Conservation (phyloP, 2,797 vertebrate genomes). For the Euthynnus affinis region DNA sequence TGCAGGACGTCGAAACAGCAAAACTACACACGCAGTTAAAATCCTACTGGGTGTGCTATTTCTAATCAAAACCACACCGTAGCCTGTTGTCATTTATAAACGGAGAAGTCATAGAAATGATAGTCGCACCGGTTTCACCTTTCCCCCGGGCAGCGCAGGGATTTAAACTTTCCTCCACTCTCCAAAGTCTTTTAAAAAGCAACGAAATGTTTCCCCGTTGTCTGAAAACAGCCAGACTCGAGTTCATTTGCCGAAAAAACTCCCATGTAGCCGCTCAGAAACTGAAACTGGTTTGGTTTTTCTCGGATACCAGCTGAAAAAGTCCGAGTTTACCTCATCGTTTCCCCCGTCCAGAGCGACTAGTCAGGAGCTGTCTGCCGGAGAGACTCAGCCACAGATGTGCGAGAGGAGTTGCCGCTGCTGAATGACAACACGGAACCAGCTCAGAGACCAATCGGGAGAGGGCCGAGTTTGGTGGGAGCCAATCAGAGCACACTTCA, state of each 20-base stretch:
- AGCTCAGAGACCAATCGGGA: slow-evolving; percentile 64
- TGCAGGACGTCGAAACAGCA: not conserved
- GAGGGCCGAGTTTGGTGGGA: not conserved
- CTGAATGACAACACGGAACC: slow-evolving; percentile 52
- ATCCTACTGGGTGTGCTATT: rapidly evolving
- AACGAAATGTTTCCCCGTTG: not conserved
- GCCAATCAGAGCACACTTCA: slow-evolving; percentile 61
- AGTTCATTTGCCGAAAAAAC: not conserved
- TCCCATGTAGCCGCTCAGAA: not conserved
- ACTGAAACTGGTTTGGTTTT: not conserved
- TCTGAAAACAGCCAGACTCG: not conserved
- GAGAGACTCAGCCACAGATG: slow-evolving; percentile 45
- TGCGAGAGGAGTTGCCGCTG: slow-evolving; percentile 35
- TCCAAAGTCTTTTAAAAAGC: slow-evolving; percentile 22
- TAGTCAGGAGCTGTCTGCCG: not conserved
- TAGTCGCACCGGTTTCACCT: slow-evolving; percentile 54
- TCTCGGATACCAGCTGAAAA: not conserved
- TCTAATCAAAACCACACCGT: not conserved
- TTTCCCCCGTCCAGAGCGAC: slow-evolving; percentile 11
- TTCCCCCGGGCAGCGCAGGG: slow-evolving; percentile 21
- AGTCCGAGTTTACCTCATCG: slow-evolving; percentile 11
- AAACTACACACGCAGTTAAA: not conserved
- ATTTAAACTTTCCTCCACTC: slow-evolving; percentile 66
- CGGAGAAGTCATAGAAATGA: not conserved
- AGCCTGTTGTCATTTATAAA: not conserved